phyloP scores from a whole-genome alignment of 2,888 invertebrate species.

The Allolobophora icterica region DNA sequence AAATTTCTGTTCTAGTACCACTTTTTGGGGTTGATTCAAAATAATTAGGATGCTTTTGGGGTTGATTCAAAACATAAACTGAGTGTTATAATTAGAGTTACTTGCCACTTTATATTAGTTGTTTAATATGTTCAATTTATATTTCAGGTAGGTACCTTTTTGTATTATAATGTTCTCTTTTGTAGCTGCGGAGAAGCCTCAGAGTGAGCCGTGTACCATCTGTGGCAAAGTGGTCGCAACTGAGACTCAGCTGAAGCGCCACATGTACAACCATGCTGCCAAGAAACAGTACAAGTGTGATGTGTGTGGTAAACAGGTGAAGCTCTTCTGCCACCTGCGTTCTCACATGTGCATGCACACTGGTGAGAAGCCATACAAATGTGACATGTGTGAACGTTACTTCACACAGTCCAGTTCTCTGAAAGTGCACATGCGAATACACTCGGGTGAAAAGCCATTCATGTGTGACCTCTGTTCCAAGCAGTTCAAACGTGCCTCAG shows the following conservation, averaged over 20 bases:
- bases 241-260: background rate
- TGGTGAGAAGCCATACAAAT: background rate
- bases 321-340: slow-evolving; percentile 8
- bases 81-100: too few species aligned
- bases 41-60: too few species aligned
- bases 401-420: slow-evolving; percentile 6
- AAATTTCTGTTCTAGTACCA: too few species aligned
- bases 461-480: background rate
- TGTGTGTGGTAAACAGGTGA: slow-evolving; percentile 17
- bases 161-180: background rate
- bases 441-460: slow-evolving; percentile 5
- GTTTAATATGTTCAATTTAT: too few species aligned
- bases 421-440: slow-evolving; percentile 5
- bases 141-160: too few species aligned
- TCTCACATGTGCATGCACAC: background rate
- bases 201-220: background rate
- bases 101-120: too few species aligned
- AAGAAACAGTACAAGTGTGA: background rate
- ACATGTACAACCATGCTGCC: slow-evolving; percentile 17
- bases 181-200: background rate
- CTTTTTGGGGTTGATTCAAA: too few species aligned
- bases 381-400: background rate
- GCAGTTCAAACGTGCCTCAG: slow-evolving; percentile 17
- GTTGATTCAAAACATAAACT: too few species aligned
- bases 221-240: background rate